Evolutionary conservation across 2,888 invertebrate genomes (phyloP).

Genomic region (Zygogramma bicolorata): DNA sequence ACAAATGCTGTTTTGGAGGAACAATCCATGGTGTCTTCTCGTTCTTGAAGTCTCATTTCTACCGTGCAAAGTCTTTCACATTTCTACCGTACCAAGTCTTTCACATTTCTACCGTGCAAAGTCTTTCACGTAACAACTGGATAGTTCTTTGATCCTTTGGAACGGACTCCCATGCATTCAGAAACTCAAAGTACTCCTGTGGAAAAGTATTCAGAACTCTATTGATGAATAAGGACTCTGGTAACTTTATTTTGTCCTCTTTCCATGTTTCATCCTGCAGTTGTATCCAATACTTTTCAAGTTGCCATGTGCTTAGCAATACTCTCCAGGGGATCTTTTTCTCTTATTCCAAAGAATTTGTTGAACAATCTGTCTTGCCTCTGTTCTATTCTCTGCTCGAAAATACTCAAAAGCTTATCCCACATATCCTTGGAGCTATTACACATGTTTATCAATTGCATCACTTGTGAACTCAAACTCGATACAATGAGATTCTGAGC

Average conservation of each 20-base stretch:
- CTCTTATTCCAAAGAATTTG: neutral
- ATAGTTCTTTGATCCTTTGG: no score
- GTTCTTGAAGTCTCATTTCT: neutral
- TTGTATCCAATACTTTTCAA: neutral
- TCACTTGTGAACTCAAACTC: neutral
- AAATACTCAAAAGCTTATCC: slow-evolving; percentile 23
- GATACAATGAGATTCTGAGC: slow-evolving; percentile 9
- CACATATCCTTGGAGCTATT: slow-evolving; percentile 20
- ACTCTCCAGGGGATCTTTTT: slow-evolving; percentile 1
- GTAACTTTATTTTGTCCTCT: neutral
- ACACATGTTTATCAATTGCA: slow-evolving; percentile 20
- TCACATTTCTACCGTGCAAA: neutral
- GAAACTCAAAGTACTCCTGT: slow-evolving; percentile 12
- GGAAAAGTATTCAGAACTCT: slow-evolving; percentile 6
- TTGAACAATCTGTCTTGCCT: neutral
- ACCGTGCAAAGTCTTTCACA: no score
- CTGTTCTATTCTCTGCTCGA: slow-evolving; percentile 21
- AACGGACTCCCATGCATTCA: neutral
- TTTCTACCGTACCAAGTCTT: no score
- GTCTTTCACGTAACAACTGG: neutral
- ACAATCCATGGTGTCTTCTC: neutral
- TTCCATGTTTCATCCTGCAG: slow-evolving; percentile 4
- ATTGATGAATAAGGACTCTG: slow-evolving; percentile 2
- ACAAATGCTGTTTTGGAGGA: neutral
- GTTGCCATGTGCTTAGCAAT: slow-evolving; percentile 3